These are phyloP conservation scores for Decapterus maruadsi DNA, from an alignment of 2,797 vertebrate genomes.

Conservation along the genomic window DNA sequence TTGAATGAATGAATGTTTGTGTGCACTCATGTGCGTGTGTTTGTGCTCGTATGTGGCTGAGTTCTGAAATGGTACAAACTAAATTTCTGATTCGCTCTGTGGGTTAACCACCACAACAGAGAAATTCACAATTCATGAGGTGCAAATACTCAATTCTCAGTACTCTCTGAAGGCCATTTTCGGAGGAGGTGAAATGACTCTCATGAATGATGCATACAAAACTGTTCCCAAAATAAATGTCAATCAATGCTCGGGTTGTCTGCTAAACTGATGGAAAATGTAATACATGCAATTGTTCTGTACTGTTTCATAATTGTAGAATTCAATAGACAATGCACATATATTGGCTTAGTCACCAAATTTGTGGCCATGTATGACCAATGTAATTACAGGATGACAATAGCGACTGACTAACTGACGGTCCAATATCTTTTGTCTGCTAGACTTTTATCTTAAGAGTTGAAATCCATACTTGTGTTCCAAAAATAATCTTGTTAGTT, in stretches of 20 bases:
- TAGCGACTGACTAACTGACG: neutral
- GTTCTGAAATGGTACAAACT: slow-evolving; percentile 25
- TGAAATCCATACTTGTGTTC: too few species aligned
- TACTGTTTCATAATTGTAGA: neutral
- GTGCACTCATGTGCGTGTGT: neutral
- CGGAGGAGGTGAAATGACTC: slow-evolving; percentile 53
- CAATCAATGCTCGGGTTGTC: slow-evolving; percentile 45
- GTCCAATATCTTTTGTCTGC: too few species aligned
- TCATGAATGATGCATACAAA: slow-evolving; percentile 66
- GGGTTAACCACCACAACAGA: slow-evolving; percentile 40
- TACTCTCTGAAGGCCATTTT: slow-evolving; percentile 66
- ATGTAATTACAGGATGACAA: neutral
- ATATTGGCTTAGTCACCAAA: neutral
- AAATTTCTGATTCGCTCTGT: slow-evolving; percentile 21
- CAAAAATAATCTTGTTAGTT: too few species aligned
- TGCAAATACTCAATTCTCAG: slow-evolving; percentile 48
- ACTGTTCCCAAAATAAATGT: slow-evolving; percentile 53
- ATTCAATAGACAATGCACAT: neutral
- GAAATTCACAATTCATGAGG: slow-evolving; percentile 63
- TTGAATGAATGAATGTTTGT: slow-evolving; percentile 16
- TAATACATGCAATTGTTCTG: slow-evolving; percentile 1
- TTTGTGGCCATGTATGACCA: neutral
- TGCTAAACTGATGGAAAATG: slow-evolving; percentile 31
- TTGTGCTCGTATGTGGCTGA: neutral
- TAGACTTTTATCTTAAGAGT: too few species aligned